Evolutionary conservation across 2,888 invertebrate species (phyloP), one percentile per base, ranked within the genome.

Genomic region (Hypselothyrea guttata): DNA sequence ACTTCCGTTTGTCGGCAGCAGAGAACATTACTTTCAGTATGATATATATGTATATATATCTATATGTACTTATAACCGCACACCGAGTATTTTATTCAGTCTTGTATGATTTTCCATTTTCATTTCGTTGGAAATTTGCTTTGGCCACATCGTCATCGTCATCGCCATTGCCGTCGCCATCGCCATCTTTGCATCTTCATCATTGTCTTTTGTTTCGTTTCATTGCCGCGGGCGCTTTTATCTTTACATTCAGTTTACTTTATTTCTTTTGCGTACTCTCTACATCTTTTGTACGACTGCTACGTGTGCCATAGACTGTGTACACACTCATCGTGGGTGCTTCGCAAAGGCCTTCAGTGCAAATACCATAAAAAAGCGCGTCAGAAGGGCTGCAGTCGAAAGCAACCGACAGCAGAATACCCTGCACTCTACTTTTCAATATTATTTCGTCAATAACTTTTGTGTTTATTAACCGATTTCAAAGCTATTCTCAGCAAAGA

Each of bases 221-320:
- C 66, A 54, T 59, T 60, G 70, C 84, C 71, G 60, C 48, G 15
- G 49, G 84, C 67, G 42, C 74, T 76, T 83, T 84, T 84, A 81
- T 77, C 82, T 81, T 79, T 77, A 66, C 65, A 71, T 81, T 71
- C 75, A 48, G 82, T 74, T 84, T 72, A 69, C 66, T 77, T 82
- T 77, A 76, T 82, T 67, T 78, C 63, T 63, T 81, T 81, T 71
- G 67, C 46, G 53, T 46, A 47, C 53, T 30, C 46, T 58, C 49
- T 63, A 56, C 57, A 57, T 75, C 66, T 66, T 82, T 58, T 75
- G 72, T 75, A 58, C 58, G 49, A 53, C 58, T 62, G 62, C 49
- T 71, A 71, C 78, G 75, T 66, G 72, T 52, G 60, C 62, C 42
- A 35, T 33, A 42, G 30, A 55, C 31, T 41, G 22, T 57, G 38